Conservation (phyloP, 2,888 invertebrate genomes). For the Lasioglossum malachurum region DNA sequence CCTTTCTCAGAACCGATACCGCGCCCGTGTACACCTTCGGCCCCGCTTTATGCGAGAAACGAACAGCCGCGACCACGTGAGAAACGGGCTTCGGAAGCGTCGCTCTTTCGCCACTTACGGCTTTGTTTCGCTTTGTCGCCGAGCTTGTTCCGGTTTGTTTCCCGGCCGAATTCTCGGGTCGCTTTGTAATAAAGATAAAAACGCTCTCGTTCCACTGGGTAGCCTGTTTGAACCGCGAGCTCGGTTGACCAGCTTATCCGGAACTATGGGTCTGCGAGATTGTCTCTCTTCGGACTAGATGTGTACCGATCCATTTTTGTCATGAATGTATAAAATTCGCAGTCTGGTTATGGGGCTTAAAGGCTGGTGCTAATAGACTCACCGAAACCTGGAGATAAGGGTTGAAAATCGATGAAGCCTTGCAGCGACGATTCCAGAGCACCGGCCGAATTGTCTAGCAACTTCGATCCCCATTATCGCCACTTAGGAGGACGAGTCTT, state of each 20-base stretch:
- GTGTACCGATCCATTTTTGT: too few species aligned
- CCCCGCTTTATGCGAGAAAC: constrained; percentile 74
- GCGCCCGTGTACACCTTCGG: constrained; percentile 72
- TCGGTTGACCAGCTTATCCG: background rate
- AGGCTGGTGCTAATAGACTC: background rate
- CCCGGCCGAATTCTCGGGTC: constrained; percentile 1
- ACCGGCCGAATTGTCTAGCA: background rate
- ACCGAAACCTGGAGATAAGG: background rate
- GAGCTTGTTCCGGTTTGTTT: constrained; percentile 14
- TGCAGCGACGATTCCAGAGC: background rate
- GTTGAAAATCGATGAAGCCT: background rate
- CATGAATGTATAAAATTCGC: background rate
- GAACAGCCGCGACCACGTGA: constrained; percentile 59
- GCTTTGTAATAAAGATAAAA: background rate
- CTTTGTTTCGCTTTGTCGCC: constrained; percentile 28
- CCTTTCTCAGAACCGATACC: constrained; percentile 84
- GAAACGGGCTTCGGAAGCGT: constrained; percentile 63
- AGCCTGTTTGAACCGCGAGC: background rate
- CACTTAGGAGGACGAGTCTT: background rate
- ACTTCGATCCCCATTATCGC: background rate
- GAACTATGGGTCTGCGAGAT: too few species aligned
- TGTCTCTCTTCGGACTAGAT: background rate
- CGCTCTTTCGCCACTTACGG: constrained; percentile 34
- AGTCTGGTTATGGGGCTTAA: background rate
- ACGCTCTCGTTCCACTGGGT: background rate